Conservation (phyloP, 2,888 invertebrate genomes). For the Xanthia togata region DNA sequence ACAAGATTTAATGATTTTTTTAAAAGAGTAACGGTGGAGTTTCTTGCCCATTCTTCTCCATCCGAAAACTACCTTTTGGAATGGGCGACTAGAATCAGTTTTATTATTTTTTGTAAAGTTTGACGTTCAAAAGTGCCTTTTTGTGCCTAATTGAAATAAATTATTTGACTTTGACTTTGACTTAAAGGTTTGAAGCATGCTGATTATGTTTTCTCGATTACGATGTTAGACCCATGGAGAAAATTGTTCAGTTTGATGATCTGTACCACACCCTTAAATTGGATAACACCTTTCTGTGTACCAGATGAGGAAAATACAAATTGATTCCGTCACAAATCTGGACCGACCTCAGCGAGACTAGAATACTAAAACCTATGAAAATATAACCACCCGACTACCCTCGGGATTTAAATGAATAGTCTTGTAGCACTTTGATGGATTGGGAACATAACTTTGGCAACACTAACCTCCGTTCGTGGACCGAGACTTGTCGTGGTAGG, state of each 20-base stretch:
- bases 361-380: constrained; percentile 51
- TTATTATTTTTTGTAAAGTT: no score
- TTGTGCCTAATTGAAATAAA: no score
- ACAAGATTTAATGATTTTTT: no score
- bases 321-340: constrained; percentile 43
- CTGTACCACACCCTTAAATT: background rate
- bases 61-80: no score
- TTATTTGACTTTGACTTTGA: no score
- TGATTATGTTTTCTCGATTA: background rate
- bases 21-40: no score
- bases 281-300: background rate
- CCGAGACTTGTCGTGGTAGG: constrained; percentile 37
- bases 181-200: background rate
- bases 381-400: constrained; percentile 20
- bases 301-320: constrained; percentile 27
- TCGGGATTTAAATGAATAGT: constrained; percentile 57
- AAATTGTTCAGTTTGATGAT: background rate
- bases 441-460: constrained; percentile 18
- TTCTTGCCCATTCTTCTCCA: no score
- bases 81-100: no score
- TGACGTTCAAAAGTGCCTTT: no score
- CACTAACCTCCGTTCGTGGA: constrained; percentile 4
- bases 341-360: constrained; percentile 20
- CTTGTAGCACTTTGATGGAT: constrained; percentile 61
- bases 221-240: background rate